Conservation (phyloP, 2,797 vertebrate species). For the Gastrophryne carolinensis region DNA sequence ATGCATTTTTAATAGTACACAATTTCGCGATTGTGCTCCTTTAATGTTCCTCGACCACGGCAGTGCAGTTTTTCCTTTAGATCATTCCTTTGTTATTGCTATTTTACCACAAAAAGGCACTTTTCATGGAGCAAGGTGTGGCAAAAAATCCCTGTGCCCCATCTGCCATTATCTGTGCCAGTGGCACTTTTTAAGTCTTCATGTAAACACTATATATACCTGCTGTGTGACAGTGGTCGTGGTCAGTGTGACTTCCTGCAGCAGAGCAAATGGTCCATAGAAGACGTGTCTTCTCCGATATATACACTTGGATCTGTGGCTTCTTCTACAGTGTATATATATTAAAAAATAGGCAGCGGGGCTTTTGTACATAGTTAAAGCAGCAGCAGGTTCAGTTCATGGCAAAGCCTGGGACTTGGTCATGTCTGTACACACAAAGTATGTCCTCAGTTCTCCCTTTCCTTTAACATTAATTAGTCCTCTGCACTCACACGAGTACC, state of each 20-base stretch:
- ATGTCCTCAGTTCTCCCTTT: slow-evolving; percentile 93
- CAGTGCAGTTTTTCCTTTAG: too few species aligned
- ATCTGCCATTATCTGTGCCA: background rate
- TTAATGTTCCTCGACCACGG: too few species aligned
- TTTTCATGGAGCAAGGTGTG: too few species aligned
- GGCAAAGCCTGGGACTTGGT: slow-evolving; percentile 87
- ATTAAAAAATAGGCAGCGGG: slow-evolving; percentile 28
- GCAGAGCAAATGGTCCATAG: background rate
- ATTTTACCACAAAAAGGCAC: too few species aligned
- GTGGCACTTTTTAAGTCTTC: background rate
- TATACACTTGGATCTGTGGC: background rate
- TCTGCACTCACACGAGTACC: slow-evolving; percentile 92
- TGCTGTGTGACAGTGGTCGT: too few species aligned
- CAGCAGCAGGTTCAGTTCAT: slow-evolving; percentile 75
- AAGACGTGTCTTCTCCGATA: background rate
- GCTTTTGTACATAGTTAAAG: background rate
- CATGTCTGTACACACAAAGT: slow-evolving; percentile 92
- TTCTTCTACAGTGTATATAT: background rate
- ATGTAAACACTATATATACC: slow-evolving; percentile 24
- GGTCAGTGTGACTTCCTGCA: background rate
- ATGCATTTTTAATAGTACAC: too few species aligned
- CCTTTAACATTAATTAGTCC: slow-evolving; percentile 95
- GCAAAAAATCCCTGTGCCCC: too few species aligned
- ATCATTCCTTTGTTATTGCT: too few species aligned
- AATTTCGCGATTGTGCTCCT: too few species aligned